These are phyloP conservation scores for Hemicordylus capensis DNA, from an alignment of 2,113 vertebrate species.

Conservation along the genomic window DNA sequence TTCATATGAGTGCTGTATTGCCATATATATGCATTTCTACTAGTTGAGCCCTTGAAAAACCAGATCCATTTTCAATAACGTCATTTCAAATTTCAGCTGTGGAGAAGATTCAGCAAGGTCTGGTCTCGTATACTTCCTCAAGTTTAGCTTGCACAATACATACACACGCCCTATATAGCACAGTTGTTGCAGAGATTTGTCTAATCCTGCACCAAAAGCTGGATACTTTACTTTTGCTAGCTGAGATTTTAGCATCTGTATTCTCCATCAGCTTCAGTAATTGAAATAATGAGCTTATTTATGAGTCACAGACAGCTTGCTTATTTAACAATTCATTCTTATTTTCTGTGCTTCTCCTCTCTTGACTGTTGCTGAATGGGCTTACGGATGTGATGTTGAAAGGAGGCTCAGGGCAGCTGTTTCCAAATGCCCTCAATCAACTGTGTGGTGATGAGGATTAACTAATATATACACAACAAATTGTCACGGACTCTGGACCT, in stretches of 20 bases:
- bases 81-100: background rate
- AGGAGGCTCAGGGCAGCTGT: background rate
- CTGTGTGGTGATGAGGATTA: background rate
- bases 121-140: background rate
- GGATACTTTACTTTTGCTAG: background rate
- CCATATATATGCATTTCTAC: background rate
- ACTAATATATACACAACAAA: background rate
- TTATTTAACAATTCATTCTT: background rate
- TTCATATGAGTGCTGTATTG: background rate
- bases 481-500: background rate
- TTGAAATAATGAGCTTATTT: constrained; percentile 15
- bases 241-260: background rate
- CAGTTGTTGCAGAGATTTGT: background rate
- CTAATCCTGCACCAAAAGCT: background rate
- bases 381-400: background rate
- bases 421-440: background rate
- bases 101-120: background rate
- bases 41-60: background rate
- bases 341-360: background rate
- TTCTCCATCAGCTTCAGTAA: background rate
- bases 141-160: background rate
- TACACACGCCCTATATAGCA: background rate
- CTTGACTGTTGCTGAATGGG: background rate
- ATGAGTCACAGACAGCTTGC: constrained; percentile 3
- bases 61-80: background rate